A percentile compares a stretch with the other conserved stretches of the same genome.
Evolutionary conservation across 2,113 vertebrate genomes (phyloP).

Genomic region (Shinisaurus crocodilurus): DNA sequence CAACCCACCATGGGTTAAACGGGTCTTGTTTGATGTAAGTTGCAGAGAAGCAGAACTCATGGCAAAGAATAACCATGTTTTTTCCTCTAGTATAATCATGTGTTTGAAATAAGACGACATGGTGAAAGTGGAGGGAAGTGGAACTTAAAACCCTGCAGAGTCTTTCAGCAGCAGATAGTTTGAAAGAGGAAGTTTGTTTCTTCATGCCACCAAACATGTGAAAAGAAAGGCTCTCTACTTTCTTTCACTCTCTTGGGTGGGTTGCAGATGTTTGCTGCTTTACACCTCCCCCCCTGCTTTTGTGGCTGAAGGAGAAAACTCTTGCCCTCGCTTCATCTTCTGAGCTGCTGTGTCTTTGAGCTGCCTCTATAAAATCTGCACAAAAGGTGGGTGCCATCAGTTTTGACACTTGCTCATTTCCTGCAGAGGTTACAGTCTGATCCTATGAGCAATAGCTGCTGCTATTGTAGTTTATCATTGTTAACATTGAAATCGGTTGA

Average conservation of each 20-base stretch:
- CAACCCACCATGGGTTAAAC: too few species aligned
- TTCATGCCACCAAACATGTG: neutral
- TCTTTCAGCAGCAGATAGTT: neutral
- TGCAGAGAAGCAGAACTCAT: neutral
- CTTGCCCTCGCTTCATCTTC: neutral
- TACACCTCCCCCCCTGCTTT: neutral
- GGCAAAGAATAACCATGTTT: neutral
- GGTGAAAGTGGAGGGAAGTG: neutral
- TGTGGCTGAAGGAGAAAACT: neutral
- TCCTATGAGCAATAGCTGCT: neutral
- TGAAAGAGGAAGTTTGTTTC: conserved; percentile 6
- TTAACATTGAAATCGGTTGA: neutral
- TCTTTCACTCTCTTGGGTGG: conserved; percentile 6
- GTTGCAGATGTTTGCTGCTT: neutral
- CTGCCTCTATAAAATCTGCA: neutral
- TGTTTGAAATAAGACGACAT: neutral
- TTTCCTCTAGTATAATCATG: neutral
- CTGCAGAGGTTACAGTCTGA: neutral
- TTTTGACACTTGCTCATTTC: neutral
- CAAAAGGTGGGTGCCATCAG: too few species aligned
- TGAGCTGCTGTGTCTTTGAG: neutral
- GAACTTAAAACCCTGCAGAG: neutral
- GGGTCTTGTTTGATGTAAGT: neutral
- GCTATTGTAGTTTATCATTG: neutral
- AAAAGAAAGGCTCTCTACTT: neutral